A percentile compares a stretch with the other conserved stretches of the same genome.
phyloP scores from a whole-genome alignment of 1,140 invertebrate species.

The Olivierus martensii region DNA sequence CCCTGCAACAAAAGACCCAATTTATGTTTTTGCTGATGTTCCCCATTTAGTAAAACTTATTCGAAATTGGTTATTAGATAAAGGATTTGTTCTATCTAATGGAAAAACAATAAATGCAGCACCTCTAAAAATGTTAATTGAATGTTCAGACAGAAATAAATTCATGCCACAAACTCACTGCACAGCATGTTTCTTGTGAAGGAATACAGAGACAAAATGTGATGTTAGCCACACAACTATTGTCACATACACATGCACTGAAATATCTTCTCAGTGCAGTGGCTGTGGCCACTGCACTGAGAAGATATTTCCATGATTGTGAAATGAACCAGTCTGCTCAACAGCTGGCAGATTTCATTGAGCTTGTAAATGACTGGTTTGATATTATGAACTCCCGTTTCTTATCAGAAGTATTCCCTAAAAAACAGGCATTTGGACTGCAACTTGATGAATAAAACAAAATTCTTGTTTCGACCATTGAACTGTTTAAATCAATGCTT shows the following conservation, averaged over 20 bases:
- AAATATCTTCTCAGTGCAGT: no score
- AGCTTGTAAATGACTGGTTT: no score
- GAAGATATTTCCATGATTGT: no score
- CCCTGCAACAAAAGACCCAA: slow-evolving; percentile 14
- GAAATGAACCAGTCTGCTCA: no score
- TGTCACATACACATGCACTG: no score
- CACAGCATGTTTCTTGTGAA: slow-evolving; percentile 10
- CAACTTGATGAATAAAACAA: no score
- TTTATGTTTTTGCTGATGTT: slow-evolving; percentile 20
- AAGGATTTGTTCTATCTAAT: slow-evolving; percentile 22
- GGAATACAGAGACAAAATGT: slow-evolving; percentile 15
- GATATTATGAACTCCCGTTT: no score
- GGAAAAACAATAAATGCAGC: slow-evolving; percentile 11
- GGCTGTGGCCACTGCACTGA: slow-evolving; percentile 15
- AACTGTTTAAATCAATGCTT: no score
- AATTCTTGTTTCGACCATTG: no score
- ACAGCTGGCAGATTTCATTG: no score
- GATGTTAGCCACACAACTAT: slow-evolving; percentile 14
- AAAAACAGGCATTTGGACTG: no score
- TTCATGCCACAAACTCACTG: slow-evolving; percentile 15
- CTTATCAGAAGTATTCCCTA: no score
- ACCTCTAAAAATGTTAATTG: slow-evolving; percentile 11
- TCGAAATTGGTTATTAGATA: slow-evolving; percentile 22
- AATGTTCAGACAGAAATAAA: slow-evolving; percentile 11
- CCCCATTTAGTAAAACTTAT: slow-evolving; percentile 23